Evolutionary conservation across 1,140 invertebrate genomes (phyloP).

Genomic region (Trachymyrmex cornetzi): DNA sequence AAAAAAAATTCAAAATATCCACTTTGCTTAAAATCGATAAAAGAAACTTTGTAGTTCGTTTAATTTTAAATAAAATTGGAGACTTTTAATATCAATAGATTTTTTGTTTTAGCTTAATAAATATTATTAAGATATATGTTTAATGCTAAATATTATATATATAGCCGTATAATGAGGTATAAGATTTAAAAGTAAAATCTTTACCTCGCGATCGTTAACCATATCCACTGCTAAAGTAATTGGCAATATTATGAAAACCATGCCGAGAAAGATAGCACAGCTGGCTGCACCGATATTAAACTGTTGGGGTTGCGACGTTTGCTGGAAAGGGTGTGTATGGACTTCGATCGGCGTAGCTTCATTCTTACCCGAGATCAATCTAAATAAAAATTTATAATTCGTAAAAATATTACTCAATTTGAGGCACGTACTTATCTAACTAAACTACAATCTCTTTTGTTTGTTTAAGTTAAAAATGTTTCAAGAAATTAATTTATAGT

Average conservation of each 20-base stretch:
- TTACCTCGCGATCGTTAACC: constrained; percentile 94
- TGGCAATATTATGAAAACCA: constrained; percentile 92
- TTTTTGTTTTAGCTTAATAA: neutral
- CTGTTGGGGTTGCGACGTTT: constrained; percentile 89
- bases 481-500: neutral
- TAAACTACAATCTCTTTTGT: neutral
- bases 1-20: neutral
- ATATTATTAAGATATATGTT: neutral
- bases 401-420: neutral
- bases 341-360: constrained; percentile 85
- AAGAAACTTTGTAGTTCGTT: constrained; percentile 14
- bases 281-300: constrained; percentile 91
- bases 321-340: constrained; percentile 90
- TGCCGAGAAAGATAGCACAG: constrained; percentile 91
- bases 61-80: neutral
- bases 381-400: constrained; percentile 65
- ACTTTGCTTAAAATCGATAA: neutral
- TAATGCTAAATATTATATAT: constrained; percentile 1
- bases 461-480: constrained; percentile 18
- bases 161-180: no score
- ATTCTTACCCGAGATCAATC: constrained; percentile 76
- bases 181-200: constrained; percentile 14
- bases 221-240: constrained; percentile 93
- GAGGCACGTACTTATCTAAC: neutral
- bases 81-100: neutral